These are phyloP conservation scores for Pristionchus entomophagus DNA, from an alignment of 2,888 invertebrate species.

Conservation along the genomic window DNA sequence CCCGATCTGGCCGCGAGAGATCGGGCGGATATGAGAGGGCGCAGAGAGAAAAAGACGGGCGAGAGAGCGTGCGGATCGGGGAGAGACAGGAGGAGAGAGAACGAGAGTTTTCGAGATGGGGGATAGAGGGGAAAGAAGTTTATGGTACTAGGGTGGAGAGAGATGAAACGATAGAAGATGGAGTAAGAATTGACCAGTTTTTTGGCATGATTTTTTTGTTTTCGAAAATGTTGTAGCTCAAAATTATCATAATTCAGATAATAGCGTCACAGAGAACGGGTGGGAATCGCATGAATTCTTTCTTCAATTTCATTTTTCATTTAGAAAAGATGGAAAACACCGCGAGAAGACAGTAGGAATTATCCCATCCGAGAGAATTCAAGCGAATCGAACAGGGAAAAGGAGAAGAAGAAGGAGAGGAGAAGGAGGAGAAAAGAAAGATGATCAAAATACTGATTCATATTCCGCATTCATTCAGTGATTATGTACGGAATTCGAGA, in stretches of 20 bases:
- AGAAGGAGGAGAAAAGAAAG: background rate
- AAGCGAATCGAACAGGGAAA: conserved; percentile 28
- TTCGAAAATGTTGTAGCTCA: too few relatives aligned
- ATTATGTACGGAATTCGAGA: background rate
- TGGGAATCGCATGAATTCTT: too few relatives aligned
- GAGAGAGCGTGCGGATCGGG: background rate
- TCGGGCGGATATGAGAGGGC: conserved; percentile 11
- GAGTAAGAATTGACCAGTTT: too few relatives aligned
- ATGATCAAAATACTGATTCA: conserved; percentile 27
- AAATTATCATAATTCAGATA: too few relatives aligned
- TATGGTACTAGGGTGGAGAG: background rate
- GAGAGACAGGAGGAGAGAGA: background rate
- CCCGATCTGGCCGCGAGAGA: conserved; percentile 21
- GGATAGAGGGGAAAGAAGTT: background rate
- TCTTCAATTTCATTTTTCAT: background rate
- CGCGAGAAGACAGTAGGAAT: background rate
- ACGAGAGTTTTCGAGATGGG: background rate
- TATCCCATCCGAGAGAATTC: conserved; percentile 6
- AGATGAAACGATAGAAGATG: too few relatives aligned
- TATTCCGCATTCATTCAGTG: background rate
- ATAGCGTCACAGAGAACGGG: too few relatives aligned
- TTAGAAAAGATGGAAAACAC: background rate
- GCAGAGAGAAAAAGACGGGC: background rate
- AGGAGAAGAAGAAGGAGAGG: background rate
- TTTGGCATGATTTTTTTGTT: too few relatives aligned